phyloP scores from a whole-genome alignment of 2,797 vertebrate species.

The Trachops cirrhosus region DNA sequence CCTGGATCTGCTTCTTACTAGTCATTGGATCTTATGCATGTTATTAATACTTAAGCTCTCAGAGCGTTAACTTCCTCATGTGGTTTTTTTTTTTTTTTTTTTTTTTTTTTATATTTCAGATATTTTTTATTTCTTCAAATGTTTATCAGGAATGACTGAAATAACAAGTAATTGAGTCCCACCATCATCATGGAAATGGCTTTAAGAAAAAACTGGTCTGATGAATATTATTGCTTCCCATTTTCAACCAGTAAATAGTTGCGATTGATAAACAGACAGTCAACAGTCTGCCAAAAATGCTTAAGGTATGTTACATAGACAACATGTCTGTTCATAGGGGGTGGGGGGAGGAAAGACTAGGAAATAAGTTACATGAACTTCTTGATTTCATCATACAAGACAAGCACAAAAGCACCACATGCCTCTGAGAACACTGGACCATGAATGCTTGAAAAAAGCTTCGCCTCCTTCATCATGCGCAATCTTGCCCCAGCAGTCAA shows the following conservation, averaged over 20 bases:
- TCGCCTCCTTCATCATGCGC: background rate
- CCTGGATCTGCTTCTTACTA: slow-evolving; percentile 4
- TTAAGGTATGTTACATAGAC: background rate
- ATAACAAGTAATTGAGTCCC: background rate
- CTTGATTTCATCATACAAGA: background rate
- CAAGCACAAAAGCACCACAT: background rate
- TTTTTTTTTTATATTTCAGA: background rate
- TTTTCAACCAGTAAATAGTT: background rate
- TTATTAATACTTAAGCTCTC: background rate
- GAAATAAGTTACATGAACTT: background rate
- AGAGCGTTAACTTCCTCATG: slow-evolving; percentile 2
- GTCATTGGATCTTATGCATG: background rate
- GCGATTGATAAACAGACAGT: background rate
- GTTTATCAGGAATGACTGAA: background rate
- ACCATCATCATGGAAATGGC: background rate
- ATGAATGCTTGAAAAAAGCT: background rate
- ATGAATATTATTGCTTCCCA: background rate
- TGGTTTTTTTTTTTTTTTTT: background rate
- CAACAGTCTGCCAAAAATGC: background rate
- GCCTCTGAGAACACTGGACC: background rate
- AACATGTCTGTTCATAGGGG: background rate
- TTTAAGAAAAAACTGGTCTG: background rate
- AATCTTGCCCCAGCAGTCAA: background rate
- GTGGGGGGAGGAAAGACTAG: background rate
- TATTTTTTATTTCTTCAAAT: background rate